phyloP scores from a whole-genome alignment of 2,888 invertebrate species.

The Myathropa florea region DNA sequence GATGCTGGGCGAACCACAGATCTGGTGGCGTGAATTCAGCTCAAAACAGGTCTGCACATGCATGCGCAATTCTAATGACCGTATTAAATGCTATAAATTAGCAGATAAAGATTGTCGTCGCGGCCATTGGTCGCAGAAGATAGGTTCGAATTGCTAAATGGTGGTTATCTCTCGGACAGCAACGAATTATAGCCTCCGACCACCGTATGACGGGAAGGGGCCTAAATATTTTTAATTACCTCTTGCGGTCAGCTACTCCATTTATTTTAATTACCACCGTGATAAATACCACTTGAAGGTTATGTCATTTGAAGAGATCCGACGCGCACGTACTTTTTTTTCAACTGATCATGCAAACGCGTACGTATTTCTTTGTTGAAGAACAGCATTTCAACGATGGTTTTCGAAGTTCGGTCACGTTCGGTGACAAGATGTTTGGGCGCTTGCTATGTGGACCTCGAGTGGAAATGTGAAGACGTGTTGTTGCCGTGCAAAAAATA shows the following conservation, averaged over 20 bases:
- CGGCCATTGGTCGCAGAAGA: conserved; percentile 6
- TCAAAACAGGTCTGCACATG: conserved; percentile 9
- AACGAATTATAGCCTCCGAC: background rate
- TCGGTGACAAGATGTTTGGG: background rate
- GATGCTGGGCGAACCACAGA: background rate
- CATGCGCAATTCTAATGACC: conserved; percentile 27
- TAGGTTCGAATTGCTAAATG: conserved; percentile 13
- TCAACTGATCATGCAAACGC: background rate
- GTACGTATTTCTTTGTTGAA: background rate
- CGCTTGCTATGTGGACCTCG: background rate
- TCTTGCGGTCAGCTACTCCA: background rate
- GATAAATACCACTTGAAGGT: background rate
- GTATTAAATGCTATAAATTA: conserved; percentile 40
- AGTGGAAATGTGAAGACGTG: background rate
- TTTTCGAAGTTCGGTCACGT: background rate
- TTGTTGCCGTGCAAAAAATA: background rate
- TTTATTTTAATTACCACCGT: background rate
- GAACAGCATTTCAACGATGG: background rate
- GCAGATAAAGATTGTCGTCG: conserved; percentile 1
- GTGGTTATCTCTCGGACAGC: background rate
- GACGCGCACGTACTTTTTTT: background rate
- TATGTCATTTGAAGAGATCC: background rate
- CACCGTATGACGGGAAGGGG: background rate
- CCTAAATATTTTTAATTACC: background rate
- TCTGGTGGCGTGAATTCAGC: background rate